Evolutionary conservation across 2,113 vertebrate species (phyloP).

Genomic region (Nematolebias whitei): DNA sequence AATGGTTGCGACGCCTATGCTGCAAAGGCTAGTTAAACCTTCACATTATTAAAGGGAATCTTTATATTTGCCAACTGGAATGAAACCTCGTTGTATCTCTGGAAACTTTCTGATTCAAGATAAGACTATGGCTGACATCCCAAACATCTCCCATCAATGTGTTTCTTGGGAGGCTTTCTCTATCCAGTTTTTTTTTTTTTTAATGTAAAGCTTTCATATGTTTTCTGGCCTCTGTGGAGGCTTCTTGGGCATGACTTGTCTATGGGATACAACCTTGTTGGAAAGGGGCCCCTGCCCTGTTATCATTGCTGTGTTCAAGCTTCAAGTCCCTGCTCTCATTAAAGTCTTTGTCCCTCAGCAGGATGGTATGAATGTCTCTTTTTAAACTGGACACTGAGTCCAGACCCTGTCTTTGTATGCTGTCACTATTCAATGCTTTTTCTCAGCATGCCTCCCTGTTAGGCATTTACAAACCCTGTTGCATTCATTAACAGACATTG

Average conservation of each 20-base stretch:
- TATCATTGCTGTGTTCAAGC: constrained; percentile 58
- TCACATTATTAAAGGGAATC: constrained; percentile 69
- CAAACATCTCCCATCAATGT: constrained; percentile 40
- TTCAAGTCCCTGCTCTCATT: constrained; percentile 66
- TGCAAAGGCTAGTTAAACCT: constrained; percentile 60
- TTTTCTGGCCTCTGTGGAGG: constrained; percentile 29
- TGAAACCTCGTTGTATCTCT: constrained; percentile 23
- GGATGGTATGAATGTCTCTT: constrained; percentile 47
- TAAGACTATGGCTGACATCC: constrained; percentile 30
- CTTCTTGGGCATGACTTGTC: constrained; percentile 31
- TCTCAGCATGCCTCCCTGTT: constrained; percentile 6
- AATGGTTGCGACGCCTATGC: no score
- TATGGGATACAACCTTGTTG: constrained; percentile 46
- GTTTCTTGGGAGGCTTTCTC: constrained; percentile 54
- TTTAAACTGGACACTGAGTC: constrained; percentile 49
- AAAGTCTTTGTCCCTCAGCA: constrained; percentile 58
- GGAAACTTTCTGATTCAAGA: constrained; percentile 29
- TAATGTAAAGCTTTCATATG: constrained; percentile 34
- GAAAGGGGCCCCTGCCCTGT: constrained; percentile 41
- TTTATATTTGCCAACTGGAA: constrained; percentile 51
- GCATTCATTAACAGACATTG: constrained; percentile 39
- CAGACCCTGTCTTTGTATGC: constrained; percentile 27
- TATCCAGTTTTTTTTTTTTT: constrained; percentile 50
- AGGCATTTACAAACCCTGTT: constrained; percentile 18
- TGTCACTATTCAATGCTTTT: constrained; percentile 7